phyloP scores from a whole-genome alignment of 2,888 invertebrate genomes.

The Icerya purchasi region DNA sequence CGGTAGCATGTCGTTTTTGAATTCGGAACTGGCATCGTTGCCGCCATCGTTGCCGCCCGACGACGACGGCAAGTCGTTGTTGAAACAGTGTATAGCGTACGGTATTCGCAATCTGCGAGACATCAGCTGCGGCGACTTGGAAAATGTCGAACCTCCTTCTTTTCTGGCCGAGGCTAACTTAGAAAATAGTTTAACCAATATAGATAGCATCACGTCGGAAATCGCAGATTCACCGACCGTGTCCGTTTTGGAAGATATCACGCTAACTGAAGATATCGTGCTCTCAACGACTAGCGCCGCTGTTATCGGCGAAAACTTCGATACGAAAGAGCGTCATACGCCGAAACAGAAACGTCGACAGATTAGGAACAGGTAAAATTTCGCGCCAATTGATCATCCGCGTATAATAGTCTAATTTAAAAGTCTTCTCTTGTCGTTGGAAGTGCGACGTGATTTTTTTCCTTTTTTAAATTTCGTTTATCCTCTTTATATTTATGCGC shows the following conservation, averaged over 20 bases:
- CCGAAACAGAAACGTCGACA: slow-evolving; percentile 55
- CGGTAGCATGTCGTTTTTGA: slow-evolving; percentile 5
- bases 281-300: slow-evolving; percentile 18
- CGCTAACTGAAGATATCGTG: slow-evolving; percentile 21
- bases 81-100: slow-evolving; percentile 13
- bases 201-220: slow-evolving; percentile 66
- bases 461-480: not conserved
- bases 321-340: slow-evolving; percentile 47
- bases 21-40: slow-evolving; percentile 1
- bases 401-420: not conserved
- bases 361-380: slow-evolving; percentile 47
- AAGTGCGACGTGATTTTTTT: not conserved
- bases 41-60: slow-evolving; percentile 5
- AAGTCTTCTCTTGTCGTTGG: not conserved
- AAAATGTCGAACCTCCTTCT: slow-evolving; percentile 64
- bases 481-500: not conserved
- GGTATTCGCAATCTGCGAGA: slow-evolving; percentile 15
- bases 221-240: slow-evolving; percentile 33
- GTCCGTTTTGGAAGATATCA: slow-evolving; percentile 24
- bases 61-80: slow-evolving; percentile 5
- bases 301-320: slow-evolving; percentile 34
- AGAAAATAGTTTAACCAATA: slow-evolving; percentile 63
- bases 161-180: slow-evolving; percentile 45
- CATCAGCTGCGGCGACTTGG: slow-evolving; percentile 26
- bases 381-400: not conserved